Evolutionary conservation across 2,888 invertebrate species (phyloP).

Genomic region (Hecatera dysodea): DNA sequence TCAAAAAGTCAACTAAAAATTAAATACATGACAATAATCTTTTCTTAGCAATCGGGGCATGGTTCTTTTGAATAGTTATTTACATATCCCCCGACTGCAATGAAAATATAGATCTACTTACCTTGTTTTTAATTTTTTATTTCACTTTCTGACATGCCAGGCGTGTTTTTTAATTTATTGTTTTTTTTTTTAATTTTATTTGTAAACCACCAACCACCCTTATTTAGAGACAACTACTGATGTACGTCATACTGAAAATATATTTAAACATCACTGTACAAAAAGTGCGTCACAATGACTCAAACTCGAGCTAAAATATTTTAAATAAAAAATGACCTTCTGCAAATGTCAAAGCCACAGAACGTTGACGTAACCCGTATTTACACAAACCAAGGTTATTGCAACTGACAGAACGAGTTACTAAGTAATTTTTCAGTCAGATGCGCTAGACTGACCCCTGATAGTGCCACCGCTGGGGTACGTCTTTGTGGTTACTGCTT

Average conservation of each 20-base stretch:
- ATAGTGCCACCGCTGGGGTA: background rate
- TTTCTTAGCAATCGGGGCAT: too few species aligned
- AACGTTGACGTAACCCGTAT: background rate
- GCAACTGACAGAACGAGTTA: conserved; percentile 38
- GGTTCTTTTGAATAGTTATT: too few species aligned
- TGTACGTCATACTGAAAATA: background rate
- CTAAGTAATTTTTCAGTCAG: conserved; percentile 42
- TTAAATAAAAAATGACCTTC: conserved; percentile 10
- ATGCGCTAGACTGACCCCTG: conserved; percentile 38
- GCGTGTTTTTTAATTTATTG: too few species aligned
- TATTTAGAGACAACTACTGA: background rate
- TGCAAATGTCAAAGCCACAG: conserved; percentile 17
- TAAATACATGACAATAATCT: too few species aligned
- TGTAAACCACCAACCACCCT: too few species aligned
- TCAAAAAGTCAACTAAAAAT: too few species aligned
- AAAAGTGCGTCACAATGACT: background rate
- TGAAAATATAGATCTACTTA: too few species aligned
- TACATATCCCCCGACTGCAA: too few species aligned
- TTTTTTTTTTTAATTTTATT: too few species aligned
- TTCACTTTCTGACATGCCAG: too few species aligned
- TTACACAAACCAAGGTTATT: conserved; percentile 22
- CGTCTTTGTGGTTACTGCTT: conserved; percentile 7
- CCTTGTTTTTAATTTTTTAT: too few species aligned
- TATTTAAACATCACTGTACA: background rate
- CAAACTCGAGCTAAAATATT: background rate